A percentile compares a stretch with the other conserved stretches of the same genome.
These are phyloP conservation scores for Benthosema pterotum DNA, from an alignment of 2,797 vertebrate genomes.

Conservation along the genomic window DNA sequence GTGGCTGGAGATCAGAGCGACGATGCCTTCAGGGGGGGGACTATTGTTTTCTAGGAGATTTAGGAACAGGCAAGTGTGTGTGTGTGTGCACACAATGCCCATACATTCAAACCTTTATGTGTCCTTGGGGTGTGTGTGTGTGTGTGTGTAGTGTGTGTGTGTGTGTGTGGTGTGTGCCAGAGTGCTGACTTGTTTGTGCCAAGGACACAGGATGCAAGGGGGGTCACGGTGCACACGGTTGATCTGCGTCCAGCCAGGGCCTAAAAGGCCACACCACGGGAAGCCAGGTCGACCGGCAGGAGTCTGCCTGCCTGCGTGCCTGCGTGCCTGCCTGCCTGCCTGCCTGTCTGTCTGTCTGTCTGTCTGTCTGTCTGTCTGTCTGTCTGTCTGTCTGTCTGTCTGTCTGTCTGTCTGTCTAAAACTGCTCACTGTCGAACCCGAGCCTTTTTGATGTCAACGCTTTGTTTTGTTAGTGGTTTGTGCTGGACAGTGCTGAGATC, in stretches of 20 bases:
- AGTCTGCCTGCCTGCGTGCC: conserved; percentile 7
- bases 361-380: not conserved
- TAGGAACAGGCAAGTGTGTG: not conserved
- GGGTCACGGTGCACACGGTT: conserved; percentile 73
- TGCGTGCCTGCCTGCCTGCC: not conserved
- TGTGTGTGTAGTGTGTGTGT: no score
- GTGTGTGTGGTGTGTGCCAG: not conserved
- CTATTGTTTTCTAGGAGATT: not conserved
- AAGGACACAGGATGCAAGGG: conserved; percentile 63
- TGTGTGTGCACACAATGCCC: not conserved
- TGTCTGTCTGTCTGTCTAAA: no score
- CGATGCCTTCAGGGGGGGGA: conserved; percentile 5
- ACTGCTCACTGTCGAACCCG: not conserved
- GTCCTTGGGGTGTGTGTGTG: not conserved
- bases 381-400: not conserved
- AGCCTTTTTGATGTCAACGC: not conserved
- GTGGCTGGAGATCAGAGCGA: conserved; percentile 28
- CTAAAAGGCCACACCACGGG: conserved; percentile 54
- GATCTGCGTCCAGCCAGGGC: conserved; percentile 33
- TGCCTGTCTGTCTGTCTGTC: not conserved
- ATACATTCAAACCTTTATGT: not conserved
- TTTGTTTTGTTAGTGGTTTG: no score
- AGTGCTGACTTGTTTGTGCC: conserved; percentile 2
- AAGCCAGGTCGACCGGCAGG: conserved; percentile 49
- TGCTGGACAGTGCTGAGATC: no score